These are phyloP conservation scores for Corydoras maculifer DNA, from an alignment of 2,113 vertebrate species.

Conservation along the genomic window DNA sequence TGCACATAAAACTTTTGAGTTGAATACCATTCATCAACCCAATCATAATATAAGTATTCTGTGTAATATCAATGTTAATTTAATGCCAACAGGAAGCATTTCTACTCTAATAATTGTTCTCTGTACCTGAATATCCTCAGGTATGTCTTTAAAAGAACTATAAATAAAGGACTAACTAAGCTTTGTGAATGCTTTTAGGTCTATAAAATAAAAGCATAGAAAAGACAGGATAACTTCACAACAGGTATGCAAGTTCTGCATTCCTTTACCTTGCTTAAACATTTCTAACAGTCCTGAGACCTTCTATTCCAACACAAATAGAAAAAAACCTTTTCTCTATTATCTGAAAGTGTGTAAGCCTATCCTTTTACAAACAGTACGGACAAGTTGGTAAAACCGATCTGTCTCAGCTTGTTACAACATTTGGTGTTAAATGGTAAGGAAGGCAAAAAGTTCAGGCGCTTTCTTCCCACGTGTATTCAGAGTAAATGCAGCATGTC, in stretches of 20 bases:
- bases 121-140: no score
- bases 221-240: neutral
- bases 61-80: no score
- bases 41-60: no score
- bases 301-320: conserved; percentile 55
- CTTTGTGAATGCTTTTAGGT: no score
- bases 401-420: conserved; percentile 69
- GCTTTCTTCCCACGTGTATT: conserved; percentile 61
- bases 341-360: conserved; percentile 58
- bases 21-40: no score
- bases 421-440: conserved; percentile 48
- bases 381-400: conserved; percentile 55
- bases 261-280: conserved; percentile 6
- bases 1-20: no score
- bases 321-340: conserved; percentile 48
- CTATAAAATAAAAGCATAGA: neutral
- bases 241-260: neutral
- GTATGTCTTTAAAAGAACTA: no score
- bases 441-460: conserved; percentile 27
- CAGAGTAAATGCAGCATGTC: conserved; percentile 66
- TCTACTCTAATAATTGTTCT: no score
- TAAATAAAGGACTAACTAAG: no score
- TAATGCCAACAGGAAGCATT: no score
- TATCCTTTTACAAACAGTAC: conserved; percentile 53
- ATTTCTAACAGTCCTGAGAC: conserved; percentile 43